Evolutionary conservation across 2,797 vertebrate genomes (phyloP).

Genomic region (Cottoperca gobio): DNA sequence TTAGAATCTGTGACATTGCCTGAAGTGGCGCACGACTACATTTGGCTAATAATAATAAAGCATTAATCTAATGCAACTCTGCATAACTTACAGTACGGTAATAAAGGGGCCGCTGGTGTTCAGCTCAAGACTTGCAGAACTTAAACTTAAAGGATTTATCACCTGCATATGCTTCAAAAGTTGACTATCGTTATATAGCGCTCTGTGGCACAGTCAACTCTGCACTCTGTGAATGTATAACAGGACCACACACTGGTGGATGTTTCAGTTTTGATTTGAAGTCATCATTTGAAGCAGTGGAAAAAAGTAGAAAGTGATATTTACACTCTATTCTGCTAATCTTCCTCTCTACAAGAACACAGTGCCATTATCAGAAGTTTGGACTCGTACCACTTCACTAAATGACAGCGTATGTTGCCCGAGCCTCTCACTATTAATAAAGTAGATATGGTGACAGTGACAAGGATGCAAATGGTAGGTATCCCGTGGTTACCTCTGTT

Average conservation of each 20-base stretch:
- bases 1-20: background rate
- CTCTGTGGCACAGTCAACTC: constrained; percentile 9
- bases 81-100: background rate
- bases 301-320: constrained; percentile 33
- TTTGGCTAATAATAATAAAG: background rate
- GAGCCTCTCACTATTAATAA: constrained; percentile 67
- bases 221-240: constrained; percentile 30
- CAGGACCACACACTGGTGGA: constrained; percentile 31
- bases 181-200: constrained; percentile 7
- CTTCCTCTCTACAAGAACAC: constrained; percentile 41
- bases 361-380: constrained; percentile 50
- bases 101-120: constrained; percentile 4
- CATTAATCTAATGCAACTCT: constrained; percentile 10
- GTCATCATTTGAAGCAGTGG: constrained; percentile 36
- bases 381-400: constrained; percentile 63
- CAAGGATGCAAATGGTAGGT: constrained; percentile 69
- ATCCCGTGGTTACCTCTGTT: constrained; percentile 95
- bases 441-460: constrained; percentile 73
- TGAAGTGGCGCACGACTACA: background rate
- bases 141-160: constrained; percentile 20
- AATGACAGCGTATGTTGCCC: constrained; percentile 63
- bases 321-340: constrained; percentile 45
- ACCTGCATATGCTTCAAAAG: constrained; percentile 7
- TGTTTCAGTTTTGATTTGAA: constrained; percentile 51
- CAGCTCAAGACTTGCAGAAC: background rate